Evolutionary conservation across 2,797 vertebrate species (phyloP), one percentile per base, ranked within the genome.

Genomic region (Tokudaia tokunoshimensis): DNA sequence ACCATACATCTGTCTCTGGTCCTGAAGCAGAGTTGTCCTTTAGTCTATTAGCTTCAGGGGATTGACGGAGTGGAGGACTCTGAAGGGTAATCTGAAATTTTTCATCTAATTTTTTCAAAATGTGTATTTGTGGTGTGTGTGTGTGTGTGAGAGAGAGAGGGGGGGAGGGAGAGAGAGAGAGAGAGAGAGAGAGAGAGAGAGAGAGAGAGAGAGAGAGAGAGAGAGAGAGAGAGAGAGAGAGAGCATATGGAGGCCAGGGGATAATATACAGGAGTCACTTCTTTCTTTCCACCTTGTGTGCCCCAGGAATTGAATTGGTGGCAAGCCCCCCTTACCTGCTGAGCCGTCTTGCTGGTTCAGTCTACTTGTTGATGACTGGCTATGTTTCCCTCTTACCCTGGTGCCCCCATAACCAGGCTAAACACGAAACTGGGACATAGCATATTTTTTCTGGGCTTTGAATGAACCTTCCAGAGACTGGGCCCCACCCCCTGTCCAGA

Each of bases 401-500:
- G 61, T 0, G 0, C 15, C 84, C 47, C 65, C 70, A 63, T 50
- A 75, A n/a, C 7, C 41, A 78, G 59, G 59, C 52, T 67, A 67
- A 34, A 78, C 44, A 57, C 9, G 1, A 14, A 22, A 72, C 26
- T 20, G 41, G 65, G 47, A 24, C 12, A 83, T 34, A 22, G 37
- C n/a, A 20, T 63, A 41, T 29, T 72, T 59, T 47, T 82, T 19
- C 75, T 70, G 20, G 37, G 29, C 52, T 81, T 79, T 82, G 17
- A 47, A 13, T 3, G 20, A 55, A 12, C 37, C 29, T n/a, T 89
- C 78, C 67, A 67, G 89, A 61, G 31, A 87, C 29, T 85, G 29
- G 29, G 1, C 55, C 76, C 37, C 4, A 0, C 22, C 47, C 20
- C 57, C n/a, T 50, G 12, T 63, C 0, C 0, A 75, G 41, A 22